These are phyloP conservation scores for Drosophila watanabei DNA, from an alignment of 1,140 invertebrate species.

Conservation along the genomic window DNA sequence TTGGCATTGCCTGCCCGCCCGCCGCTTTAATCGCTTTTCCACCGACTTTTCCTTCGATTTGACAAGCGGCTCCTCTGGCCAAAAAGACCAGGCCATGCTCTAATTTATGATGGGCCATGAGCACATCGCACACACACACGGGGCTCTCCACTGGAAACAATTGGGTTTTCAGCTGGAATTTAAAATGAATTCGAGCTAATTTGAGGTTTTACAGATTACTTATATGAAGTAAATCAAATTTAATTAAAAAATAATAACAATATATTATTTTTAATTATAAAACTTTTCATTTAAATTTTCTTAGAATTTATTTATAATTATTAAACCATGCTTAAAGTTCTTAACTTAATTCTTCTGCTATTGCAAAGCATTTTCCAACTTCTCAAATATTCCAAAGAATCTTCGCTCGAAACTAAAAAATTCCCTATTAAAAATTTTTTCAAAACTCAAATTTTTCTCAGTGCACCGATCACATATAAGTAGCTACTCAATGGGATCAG, in stretches of 20 bases:
- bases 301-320: not conserved
- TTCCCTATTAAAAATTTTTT: too few relatives aligned
- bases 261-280: too few relatives aligned
- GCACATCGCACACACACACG: constrained; percentile 24
- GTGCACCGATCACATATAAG: constrained; percentile 18
- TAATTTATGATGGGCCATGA: constrained; percentile 67
- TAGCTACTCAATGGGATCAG: constrained; percentile 10
- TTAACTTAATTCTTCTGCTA: too few relatives aligned
- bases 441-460: not conserved
- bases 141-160: not conserved
- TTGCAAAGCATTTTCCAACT: not conserved
- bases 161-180: not conserved
- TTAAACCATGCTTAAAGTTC: not conserved
- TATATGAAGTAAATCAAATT: not conserved
- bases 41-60: constrained; percentile 63
- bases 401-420: not conserved
- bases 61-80: constrained; percentile 58
- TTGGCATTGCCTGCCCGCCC: constrained; percentile 61
- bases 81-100: constrained; percentile 62
- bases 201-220: not conserved
- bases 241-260: too few relatives aligned
- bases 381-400: not conserved
- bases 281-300: not conserved
- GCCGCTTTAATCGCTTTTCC: constrained; percentile 65
- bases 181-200: not conserved